These are phyloP conservation scores for Scomber colias DNA, from an alignment of 2,113 vertebrate genomes.

Conservation along the genomic window DNA sequence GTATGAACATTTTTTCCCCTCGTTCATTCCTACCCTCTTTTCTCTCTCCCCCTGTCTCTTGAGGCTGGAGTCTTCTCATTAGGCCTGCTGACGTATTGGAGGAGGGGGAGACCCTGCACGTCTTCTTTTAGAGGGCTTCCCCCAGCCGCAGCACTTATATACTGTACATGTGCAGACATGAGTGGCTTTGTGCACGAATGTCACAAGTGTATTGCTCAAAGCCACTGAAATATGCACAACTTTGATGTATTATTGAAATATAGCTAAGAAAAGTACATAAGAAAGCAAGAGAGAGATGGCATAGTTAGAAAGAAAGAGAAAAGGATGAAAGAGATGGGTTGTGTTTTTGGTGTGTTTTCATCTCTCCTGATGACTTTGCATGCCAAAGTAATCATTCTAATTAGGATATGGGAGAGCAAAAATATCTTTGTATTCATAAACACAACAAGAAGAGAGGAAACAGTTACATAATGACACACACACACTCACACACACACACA, in stretches of 20 bases:
- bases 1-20: not conserved
- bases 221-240: conserved; percentile 60
- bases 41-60: conserved; percentile 8
- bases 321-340: not conserved
- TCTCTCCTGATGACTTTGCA: not conserved
- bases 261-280: conserved; percentile 14
- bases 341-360: not conserved
- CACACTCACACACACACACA: conserved; percentile 11
- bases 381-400: conserved; percentile 59
- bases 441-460: conserved; percentile 52
- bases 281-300: conserved; percentile 3
- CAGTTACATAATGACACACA: conserved; percentile 61
- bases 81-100: conserved; percentile 51
- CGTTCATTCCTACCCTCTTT: not conserved
- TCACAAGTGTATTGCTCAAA: conserved; percentile 36
- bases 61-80: conserved; percentile 42
- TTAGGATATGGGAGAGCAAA: conserved; percentile 40
- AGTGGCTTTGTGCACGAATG: conserved; percentile 1
- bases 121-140: conserved; percentile 53
- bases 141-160: conserved; percentile 22
- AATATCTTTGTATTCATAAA: conserved; percentile 56
- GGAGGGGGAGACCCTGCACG: conserved; percentile 40
- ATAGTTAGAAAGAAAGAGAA: not conserved
- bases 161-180: conserved; percentile 20
- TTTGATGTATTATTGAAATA: conserved; percentile 66